Percentiles rank a stretch among this genome's conserved stretches.
phyloP scores from a whole-genome alignment of 1,140 invertebrate species.

The Achatina immaculata region DNA sequence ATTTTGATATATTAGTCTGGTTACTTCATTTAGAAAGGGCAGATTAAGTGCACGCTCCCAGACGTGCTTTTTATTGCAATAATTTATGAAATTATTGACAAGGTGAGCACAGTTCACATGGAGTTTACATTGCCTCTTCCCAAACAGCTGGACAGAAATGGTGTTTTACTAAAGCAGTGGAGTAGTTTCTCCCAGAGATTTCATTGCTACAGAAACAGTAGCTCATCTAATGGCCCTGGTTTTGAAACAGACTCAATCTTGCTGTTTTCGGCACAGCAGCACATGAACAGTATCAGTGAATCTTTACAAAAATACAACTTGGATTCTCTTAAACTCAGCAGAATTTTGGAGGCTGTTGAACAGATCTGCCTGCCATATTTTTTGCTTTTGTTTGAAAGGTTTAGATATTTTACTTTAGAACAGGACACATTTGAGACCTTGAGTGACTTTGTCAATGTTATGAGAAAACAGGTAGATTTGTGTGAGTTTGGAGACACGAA shows the following conservation, averaged over 20 bases:
- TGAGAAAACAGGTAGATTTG: conserved; percentile 13
- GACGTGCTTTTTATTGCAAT: too few relatives aligned
- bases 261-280: not conserved
- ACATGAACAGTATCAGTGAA: not conserved
- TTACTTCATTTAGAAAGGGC: too few relatives aligned
- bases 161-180: conserved; percentile 22
- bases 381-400: conserved; percentile 27
- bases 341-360: conserved; percentile 12
- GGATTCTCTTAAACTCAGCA: not conserved
- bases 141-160: conserved; percentile 4
- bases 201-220: conserved; percentile 1
- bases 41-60: too few relatives aligned
- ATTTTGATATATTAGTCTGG: too few relatives aligned
- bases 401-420: conserved; percentile 13
- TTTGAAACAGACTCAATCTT: not conserved
- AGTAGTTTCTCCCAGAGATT: conserved; percentile 3
- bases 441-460: conserved; percentile 15
- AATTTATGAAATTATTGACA: too few relatives aligned
- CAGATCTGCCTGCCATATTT: conserved; percentile 23
- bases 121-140: conserved; percentile 18
- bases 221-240: not conserved
- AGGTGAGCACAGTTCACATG: not conserved
- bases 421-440: conserved; percentile 13
- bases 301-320: not conserved
- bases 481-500: conserved; percentile 24